Conservation (phyloP, 2,113 vertebrate genomes). For the Phyllostomus hastatus region DNA sequence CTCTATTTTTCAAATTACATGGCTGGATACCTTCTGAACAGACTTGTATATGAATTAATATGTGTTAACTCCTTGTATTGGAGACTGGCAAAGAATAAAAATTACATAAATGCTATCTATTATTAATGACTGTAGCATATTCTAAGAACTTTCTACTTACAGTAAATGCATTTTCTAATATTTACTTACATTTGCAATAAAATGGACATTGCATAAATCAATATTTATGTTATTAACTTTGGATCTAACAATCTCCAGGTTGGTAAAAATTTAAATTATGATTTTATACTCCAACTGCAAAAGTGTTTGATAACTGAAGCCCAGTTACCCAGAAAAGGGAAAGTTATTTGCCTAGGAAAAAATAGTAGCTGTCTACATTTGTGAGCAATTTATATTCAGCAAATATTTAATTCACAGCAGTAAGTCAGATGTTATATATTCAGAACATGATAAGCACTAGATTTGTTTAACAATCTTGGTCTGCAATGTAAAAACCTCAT, state of each 20-base stretch:
- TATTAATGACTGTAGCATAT: background rate
- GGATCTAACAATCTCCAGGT: background rate
- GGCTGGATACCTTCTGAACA: no score
- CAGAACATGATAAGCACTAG: background rate
- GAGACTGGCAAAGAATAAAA: background rate
- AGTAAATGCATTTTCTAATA: background rate
- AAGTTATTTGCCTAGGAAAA: background rate
- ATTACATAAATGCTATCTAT: background rate
- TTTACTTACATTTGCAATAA: background rate
- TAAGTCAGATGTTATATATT: background rate
- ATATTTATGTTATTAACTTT: background rate
- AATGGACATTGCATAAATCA: background rate
- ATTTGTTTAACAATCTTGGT: background rate
- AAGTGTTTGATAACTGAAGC: background rate
- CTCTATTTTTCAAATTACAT: no score
- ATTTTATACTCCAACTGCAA: conserved; percentile 6
- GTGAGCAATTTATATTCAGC: background rate
- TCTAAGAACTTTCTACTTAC: background rate
- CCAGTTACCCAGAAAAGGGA: background rate
- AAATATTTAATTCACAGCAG: background rate
- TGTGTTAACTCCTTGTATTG: background rate
- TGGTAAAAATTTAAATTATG: background rate
- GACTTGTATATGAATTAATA: background rate
- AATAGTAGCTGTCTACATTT: background rate
- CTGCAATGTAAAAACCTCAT: background rate